phyloP scores from a whole-genome alignment of 2,888 invertebrate genomes.

The Agriotes lineatus region DNA sequence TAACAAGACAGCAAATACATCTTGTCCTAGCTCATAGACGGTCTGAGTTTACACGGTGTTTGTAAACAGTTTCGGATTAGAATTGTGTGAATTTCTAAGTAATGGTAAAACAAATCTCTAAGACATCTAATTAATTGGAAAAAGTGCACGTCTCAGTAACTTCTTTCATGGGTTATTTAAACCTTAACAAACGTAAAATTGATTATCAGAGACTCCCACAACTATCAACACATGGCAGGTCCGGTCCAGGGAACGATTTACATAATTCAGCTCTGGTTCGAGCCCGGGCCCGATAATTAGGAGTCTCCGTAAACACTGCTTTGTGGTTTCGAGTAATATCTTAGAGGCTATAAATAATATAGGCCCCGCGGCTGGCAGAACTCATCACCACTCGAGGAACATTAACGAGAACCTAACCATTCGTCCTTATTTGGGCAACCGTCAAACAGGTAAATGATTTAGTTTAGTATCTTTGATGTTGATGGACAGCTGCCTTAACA shows the following conservation, averaged over 20 bases:
- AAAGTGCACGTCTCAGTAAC: background rate
- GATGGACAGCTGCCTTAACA: constrained; percentile 49
- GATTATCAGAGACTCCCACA: constrained; percentile 38
- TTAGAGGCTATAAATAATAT: constrained; percentile 53
- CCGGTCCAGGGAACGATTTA: constrained; percentile 38
- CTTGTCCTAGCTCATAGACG: no score
- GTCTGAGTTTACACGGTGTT: no score
- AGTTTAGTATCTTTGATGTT: constrained; percentile 47
- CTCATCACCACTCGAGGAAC: constrained; percentile 55
- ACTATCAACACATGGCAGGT: constrained; percentile 37
- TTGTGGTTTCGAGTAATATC: constrained; percentile 49
- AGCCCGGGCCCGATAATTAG: constrained; percentile 44
- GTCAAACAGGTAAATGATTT: constrained; percentile 51
- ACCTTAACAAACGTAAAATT: constrained; percentile 23
- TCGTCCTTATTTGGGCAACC: constrained; percentile 53
- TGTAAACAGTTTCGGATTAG: no score
- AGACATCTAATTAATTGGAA: constrained; percentile 1
- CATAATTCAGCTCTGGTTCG: constrained; percentile 42
- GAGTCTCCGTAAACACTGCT: constrained; percentile 40
- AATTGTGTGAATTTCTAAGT: background rate
- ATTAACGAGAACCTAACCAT: constrained; percentile 51
- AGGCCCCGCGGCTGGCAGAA: constrained; percentile 52
- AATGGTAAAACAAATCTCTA: background rate
- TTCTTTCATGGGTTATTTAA: background rate
- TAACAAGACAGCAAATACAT: no score